phyloP scores from a whole-genome alignment of 1,140 invertebrate genomes.

The Cydia amplana region DNA sequence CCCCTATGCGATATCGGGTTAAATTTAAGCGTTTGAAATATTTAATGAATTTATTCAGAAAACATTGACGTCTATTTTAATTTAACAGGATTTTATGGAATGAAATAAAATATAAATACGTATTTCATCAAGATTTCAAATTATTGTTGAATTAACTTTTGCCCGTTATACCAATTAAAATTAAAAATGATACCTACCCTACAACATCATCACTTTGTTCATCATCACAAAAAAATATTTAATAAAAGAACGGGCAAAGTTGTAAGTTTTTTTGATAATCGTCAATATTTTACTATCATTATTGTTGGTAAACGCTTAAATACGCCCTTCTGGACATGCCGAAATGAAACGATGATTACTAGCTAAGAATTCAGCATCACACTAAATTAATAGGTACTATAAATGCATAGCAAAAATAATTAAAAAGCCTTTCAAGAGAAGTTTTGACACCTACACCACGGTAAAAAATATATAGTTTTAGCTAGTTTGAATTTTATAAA shows the following conservation, averaged over 20 bases:
- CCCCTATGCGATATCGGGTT: conserved; percentile 48
- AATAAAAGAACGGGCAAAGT: neutral
- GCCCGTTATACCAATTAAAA: too few species aligned
- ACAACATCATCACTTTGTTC: too few species aligned
- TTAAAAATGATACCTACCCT: too few species aligned
- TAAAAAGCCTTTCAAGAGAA: conserved; percentile 47
- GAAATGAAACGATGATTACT: conserved; percentile 11
- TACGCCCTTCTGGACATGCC: conserved; percentile 56
- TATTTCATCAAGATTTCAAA: too few species aligned
- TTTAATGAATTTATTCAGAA: neutral
- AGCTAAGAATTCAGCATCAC: conserved; percentile 35
- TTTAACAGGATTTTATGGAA: too few species aligned
- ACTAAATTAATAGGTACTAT: conserved; percentile 42
- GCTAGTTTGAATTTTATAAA: neutral
- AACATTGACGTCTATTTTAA: too few species aligned
- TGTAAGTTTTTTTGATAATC: neutral
- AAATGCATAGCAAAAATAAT: conserved; percentile 75
- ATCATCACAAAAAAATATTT: too few species aligned
- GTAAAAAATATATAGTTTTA: conserved; percentile 35
- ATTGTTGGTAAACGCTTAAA: neutral
- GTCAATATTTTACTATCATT: neutral
- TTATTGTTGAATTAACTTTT: too few species aligned
- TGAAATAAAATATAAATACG: too few species aligned
- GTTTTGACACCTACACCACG: conserved; percentile 24
- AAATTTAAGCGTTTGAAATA: neutral